phyloP scores from a whole-genome alignment of 2,888 invertebrate genomes.

The Oligia fasciuncula region DNA sequence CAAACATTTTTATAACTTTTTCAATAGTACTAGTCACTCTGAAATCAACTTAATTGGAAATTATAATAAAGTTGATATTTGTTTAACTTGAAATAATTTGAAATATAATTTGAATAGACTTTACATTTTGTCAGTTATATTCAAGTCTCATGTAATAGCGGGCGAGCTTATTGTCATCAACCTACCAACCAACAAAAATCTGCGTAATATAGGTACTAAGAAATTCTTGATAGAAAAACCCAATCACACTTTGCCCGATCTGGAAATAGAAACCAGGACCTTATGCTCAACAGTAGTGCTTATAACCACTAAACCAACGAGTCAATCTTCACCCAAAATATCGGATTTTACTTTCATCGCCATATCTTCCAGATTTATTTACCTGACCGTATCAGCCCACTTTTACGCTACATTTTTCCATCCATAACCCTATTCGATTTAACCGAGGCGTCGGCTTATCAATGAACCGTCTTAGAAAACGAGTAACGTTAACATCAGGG shows the following conservation, averaged over 20 bases:
- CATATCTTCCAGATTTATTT: constrained; percentile 37
- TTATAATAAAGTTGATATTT: too few relatives aligned
- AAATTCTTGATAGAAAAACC: not conserved
- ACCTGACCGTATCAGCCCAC: constrained; percentile 52
- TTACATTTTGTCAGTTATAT: too few relatives aligned
- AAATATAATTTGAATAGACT: too few relatives aligned
- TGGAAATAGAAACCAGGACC: not conserved
- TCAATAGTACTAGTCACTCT: too few relatives aligned
- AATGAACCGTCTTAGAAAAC: constrained; percentile 57
- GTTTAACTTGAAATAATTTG: too few relatives aligned
- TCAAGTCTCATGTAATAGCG: not conserved
- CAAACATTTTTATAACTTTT: too few relatives aligned
- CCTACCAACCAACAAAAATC: not conserved
- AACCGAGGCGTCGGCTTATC: constrained; percentile 57
- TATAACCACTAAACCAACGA: not conserved
- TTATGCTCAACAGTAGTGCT: not conserved
- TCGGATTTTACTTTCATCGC: constrained; percentile 15
- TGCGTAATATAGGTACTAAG: too few relatives aligned
- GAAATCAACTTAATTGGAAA: too few relatives aligned
- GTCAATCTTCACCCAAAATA: not conserved
- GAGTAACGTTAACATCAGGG: constrained; percentile 50
- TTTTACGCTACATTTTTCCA: constrained; percentile 46
- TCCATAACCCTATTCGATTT: constrained; percentile 53
- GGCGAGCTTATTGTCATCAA: not conserved
- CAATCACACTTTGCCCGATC: not conserved